A percentile compares a stretch with the other conserved stretches of the same genome.
Evolutionary conservation across 1,140 invertebrate species (phyloP).

Genomic region (Heliconius himera): DNA sequence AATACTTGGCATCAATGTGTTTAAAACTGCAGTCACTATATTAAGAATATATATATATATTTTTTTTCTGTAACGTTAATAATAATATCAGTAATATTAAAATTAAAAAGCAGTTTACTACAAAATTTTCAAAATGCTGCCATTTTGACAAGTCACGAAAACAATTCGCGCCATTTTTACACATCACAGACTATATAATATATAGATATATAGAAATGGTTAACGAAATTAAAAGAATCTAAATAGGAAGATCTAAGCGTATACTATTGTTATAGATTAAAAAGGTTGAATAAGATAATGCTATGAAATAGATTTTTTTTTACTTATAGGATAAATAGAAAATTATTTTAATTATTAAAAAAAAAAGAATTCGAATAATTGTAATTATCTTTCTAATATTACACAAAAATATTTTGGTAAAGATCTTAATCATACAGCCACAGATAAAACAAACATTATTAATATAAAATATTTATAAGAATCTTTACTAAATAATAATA

Average conservation of each 20-base stretch:
- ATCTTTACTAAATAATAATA: background rate
- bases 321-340: slow-evolving; percentile 6
- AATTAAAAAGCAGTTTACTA: background rate
- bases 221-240: slow-evolving; percentile 4
- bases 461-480: background rate
- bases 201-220: background rate
- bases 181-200: slow-evolving; percentile 23
- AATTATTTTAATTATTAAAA: background rate
- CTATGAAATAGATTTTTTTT: background rate
- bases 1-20: background rate
- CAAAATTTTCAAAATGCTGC: slow-evolving; percentile 19
- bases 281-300: background rate
- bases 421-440: background rate
- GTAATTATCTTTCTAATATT: background rate
- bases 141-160: background rate
- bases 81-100: background rate
- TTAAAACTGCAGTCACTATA: background rate
- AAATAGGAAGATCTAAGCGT: slow-evolving; percentile 2
- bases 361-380: background rate
- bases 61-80: background rate
- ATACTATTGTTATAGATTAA: background rate
- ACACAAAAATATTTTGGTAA: background rate
- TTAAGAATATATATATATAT: background rate
- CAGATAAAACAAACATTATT: background rate
- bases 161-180: slow-evolving; percentile 20